Evolutionary conservation across 2,797 vertebrate genomes (phyloP), one percentile per base, ranked within the genome.

Genomic region (Anguilla pacifica): DNA sequence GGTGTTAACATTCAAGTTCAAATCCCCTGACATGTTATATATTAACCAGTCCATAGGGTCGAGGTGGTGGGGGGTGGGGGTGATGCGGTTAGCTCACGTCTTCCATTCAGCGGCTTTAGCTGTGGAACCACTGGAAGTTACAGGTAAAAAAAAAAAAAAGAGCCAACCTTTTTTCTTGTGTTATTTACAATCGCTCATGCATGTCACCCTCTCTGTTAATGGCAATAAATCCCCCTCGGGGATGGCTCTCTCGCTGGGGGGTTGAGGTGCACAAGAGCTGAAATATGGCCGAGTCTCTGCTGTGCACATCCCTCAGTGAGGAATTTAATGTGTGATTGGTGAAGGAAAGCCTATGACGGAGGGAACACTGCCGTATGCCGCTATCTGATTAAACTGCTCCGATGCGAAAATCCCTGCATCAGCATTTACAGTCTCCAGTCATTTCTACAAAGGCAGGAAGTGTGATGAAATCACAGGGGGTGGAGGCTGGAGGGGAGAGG

Each of bases 281-380:
- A 83, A 83, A 83, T 87, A 83, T 49, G 61, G 31, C 28, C 84
- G 31, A 13, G 46, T 39, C 64, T 51, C 51, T 49, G 64, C 43
- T 3, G 17, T 64, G 70, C 85, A 67, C 85, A 88, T 88, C 46
- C 72, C 79, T 83, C 84, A 83, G 77, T 28, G 61, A 39, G 49
- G 49, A 83, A 22, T 72, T 31, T 83, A 22, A 31, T 39, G 46
- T 22, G 61, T 5, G 22, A 49, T 39, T n/a, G 57, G 88, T 88
- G 77, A 72, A 61, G 51, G 25, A 11, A 46, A 55, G 61, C 77
- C 51, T 46, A 28, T 46, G 51, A 85, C 88, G 13, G 57, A 51
- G 72, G 31, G 53, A 35, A 85, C 53, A 43, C 35, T 31, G 35
- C 53, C 19, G 11, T 35, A n/a, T 10, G 10, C 72, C 9, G 85